Evolutionary conservation across 2,797 vertebrate genomes (phyloP).

Genomic region (Galago senegalensis): DNA sequence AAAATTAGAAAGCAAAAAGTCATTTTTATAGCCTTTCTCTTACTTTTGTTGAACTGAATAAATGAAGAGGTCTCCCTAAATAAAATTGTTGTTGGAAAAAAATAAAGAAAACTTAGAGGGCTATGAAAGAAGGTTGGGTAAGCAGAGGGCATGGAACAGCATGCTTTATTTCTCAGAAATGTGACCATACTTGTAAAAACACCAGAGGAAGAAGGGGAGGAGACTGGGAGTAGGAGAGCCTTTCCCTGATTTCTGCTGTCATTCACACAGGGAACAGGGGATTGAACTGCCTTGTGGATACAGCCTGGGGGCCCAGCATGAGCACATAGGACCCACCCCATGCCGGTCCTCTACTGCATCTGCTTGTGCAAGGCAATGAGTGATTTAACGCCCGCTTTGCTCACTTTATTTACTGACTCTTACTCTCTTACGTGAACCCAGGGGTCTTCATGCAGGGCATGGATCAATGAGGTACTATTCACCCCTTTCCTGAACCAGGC

Average conservation of each 20-base stretch:
- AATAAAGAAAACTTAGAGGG: slow-evolving; percentile 76
- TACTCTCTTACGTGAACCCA: slow-evolving; percentile 78
- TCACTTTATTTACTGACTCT: slow-evolving; percentile 83
- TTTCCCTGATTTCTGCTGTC: slow-evolving; percentile 56
- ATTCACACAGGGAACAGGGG: slow-evolving; percentile 53
- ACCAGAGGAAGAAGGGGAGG: slow-evolving; percentile 14
- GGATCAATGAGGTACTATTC: slow-evolving; percentile 77
- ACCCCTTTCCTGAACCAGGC: slow-evolving; percentile 62
- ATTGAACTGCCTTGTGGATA: slow-evolving; percentile 60
- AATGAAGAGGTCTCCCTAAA: neutral
- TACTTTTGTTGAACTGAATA: slow-evolving; percentile 18
- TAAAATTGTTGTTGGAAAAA: slow-evolving; percentile 69
- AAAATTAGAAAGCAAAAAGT: neutral
- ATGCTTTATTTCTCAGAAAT: slow-evolving; percentile 73
- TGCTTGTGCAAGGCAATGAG: slow-evolving; percentile 36
- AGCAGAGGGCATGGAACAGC: neutral
- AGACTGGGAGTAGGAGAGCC: slow-evolving; percentile 68
- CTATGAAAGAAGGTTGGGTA: slow-evolving; percentile 77
- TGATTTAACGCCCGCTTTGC: slow-evolving; percentile 78
- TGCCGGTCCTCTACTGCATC: slow-evolving; percentile 28
- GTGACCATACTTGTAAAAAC: neutral
- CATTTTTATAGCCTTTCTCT: neutral
- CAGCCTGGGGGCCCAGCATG: neutral
- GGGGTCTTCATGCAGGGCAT: slow-evolving; percentile 68
- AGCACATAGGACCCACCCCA: neutral